Percentiles rank a stretch among this genome's conserved stretches.
These are phyloP conservation scores for Rambutsinella grinnellia DNA, from an alignment of 2,888 invertebrate genomes.

Conservation along the genomic window DNA sequence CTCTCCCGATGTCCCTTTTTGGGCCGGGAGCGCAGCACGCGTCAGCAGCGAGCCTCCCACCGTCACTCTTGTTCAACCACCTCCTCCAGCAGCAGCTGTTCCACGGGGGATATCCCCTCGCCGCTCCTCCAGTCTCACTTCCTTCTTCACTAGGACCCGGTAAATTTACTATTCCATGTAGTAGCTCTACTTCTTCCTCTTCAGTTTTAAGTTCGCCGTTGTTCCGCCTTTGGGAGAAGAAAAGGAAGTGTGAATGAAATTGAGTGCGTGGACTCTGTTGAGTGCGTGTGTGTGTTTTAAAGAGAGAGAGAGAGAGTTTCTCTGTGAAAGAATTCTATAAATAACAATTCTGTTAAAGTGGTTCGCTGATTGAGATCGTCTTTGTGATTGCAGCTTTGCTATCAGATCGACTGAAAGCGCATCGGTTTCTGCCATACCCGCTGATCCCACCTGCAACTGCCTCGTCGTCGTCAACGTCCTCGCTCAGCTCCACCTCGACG, in stretches of 20 bases:
- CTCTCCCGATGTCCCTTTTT: slow-evolving; percentile 79
- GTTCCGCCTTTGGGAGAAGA: slow-evolving; percentile 43
- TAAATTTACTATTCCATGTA: slow-evolving; percentile 57
- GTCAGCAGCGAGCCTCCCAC: slow-evolving; percentile 71
- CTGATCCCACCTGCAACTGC: slow-evolving; percentile 75
- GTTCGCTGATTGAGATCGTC: slow-evolving; percentile 45
- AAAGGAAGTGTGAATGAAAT: slow-evolving; percentile 57
- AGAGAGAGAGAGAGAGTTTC: slow-evolving; percentile 23
- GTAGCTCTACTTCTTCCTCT: slow-evolving; percentile 32
- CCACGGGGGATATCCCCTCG: slow-evolving; percentile 63
- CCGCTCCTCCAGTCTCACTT: slow-evolving; percentile 72
- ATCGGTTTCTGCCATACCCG: slow-evolving; percentile 91
- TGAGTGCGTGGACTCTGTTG: too few relatives aligned
- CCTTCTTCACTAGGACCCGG: slow-evolving; percentile 66
- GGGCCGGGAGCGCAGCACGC: slow-evolving; percentile 69
- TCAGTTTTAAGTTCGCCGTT: slow-evolving; percentile 26
- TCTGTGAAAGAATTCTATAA: slow-evolving; percentile 15
- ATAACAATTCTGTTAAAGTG: background rate
- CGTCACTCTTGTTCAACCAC: slow-evolving; percentile 67
- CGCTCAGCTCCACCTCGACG: slow-evolving; percentile 66
- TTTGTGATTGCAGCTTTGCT: slow-evolving; percentile 67
- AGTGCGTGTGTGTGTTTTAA: slow-evolving; percentile 4
- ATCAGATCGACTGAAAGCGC: slow-evolving; percentile 73
- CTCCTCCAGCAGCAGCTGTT: slow-evolving; percentile 67
- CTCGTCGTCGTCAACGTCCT: slow-evolving; percentile 67